phyloP scores from a whole-genome alignment of 2,888 invertebrate species.

The Mesorhabditis sp. region DNA sequence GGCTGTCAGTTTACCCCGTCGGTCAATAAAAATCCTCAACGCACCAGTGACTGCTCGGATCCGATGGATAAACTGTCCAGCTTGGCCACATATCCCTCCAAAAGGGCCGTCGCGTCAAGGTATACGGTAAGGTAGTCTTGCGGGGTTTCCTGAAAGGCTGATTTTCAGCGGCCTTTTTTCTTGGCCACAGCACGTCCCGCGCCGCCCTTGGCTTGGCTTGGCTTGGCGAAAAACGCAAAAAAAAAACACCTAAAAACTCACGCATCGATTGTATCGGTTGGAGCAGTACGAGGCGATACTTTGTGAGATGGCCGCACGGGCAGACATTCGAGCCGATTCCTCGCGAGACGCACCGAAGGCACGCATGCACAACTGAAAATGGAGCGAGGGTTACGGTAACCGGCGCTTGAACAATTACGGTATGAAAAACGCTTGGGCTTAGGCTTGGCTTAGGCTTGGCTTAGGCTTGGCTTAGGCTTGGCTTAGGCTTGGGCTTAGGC shows the following conservation, averaged over 20 bases:
- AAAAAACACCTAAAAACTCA: slow-evolving; percentile 11
- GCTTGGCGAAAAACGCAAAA: neutral
- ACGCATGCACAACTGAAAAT: slow-evolving; percentile 36
- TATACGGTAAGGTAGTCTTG: slow-evolving; percentile 51
- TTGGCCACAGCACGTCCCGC: too few relatives aligned
- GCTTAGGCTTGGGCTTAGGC: too few relatives aligned
- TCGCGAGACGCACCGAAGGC: slow-evolving; percentile 38
- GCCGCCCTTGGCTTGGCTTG: too few relatives aligned
- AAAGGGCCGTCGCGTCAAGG: slow-evolving; percentile 45
- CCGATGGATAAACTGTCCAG: slow-evolving; percentile 37
- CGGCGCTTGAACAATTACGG: too few relatives aligned
- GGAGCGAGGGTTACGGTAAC: neutral
- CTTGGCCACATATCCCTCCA: slow-evolving; percentile 37
- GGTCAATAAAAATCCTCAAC: too few relatives aligned
- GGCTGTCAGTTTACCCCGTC: slow-evolving; percentile 30
- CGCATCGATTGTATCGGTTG: slow-evolving; percentile 39
- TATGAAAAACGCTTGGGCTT: too few relatives aligned
- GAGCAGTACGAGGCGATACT: slow-evolving; percentile 47
- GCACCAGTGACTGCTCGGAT: slow-evolving; percentile 31
- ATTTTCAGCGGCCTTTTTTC: too few relatives aligned
- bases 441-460: too few relatives aligned
- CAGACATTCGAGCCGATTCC: slow-evolving; percentile 41
- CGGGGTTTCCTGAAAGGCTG: slow-evolving; percentile 26
- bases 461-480: too few relatives aligned
- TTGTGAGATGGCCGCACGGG: slow-evolving; percentile 52